Evolutionary conservation across 2,797 vertebrate species (phyloP).

Genomic region (Atherinosoma microstoma): DNA sequence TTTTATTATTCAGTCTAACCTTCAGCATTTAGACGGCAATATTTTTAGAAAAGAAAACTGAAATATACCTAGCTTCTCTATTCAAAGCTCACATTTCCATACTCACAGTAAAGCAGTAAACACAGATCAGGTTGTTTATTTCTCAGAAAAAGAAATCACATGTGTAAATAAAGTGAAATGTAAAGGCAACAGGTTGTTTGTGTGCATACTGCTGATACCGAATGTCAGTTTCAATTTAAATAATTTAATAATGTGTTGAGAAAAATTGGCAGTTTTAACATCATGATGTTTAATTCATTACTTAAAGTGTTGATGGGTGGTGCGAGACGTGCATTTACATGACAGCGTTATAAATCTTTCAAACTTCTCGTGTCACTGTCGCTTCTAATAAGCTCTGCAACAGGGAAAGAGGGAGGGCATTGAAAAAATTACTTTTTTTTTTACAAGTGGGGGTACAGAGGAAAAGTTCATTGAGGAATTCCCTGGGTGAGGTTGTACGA

Average conservation of each 20-base stretch:
- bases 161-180: constrained; percentile 28
- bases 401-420: constrained; percentile 9
- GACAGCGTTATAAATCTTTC: constrained; percentile 32
- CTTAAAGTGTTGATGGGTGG: constrained; percentile 43
- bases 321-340: constrained; percentile 25
- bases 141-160: constrained; percentile 16
- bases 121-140: constrained; percentile 32
- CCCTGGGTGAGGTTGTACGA: constrained; percentile 30
- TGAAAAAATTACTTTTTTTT: constrained; percentile 37
- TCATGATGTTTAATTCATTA: constrained; percentile 70
- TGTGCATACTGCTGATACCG: constrained; percentile 29
- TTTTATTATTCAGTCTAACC: background rate
- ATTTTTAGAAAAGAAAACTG: constrained; percentile 32
- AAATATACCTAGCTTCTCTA: constrained; percentile 26
- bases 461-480: constrained; percentile 19
- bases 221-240: constrained; percentile 50
- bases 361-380: constrained; percentile 10
- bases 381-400: constrained; percentile 27
- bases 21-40: constrained; percentile 15
- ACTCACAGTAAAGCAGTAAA: constrained; percentile 30
- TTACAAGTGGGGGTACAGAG: constrained; percentile 25
- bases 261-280: constrained; percentile 38
- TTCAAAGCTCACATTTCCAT: constrained; percentile 46
- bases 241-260: constrained; percentile 38
- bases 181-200: constrained; percentile 47